Evolutionary conservation across 2,888 invertebrate species (phyloP), one percentile per base, ranked within the genome.

Genomic region (Zootermopsis nevadensis): DNA sequence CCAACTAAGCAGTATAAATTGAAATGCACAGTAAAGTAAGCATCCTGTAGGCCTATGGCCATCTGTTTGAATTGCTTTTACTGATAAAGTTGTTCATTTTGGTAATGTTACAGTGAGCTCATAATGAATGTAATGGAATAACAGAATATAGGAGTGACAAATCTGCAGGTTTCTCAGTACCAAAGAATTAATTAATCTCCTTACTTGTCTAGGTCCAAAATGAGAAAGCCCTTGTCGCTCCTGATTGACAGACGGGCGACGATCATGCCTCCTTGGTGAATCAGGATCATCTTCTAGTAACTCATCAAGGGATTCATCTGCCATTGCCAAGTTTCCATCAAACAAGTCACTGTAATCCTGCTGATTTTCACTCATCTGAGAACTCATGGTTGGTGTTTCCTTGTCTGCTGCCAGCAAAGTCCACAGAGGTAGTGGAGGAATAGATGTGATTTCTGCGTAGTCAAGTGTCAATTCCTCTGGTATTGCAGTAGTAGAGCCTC

Each of bases 341-440:
- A 99, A 99, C 81, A 99, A 91, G 87, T 97, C 96, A 87, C 97
- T 96, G 88, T 99, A 99, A 89, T 97, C 97, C 84, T 87, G 86
- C 66, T 90, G 89, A 72, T 90, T 89, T 48, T 90, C 90, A 77
- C 86, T 88, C 48, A 87, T 87, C 48, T 89, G 89, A 24, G 86
- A 87, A 38, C 87, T 87, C 2, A 87, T 86, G 24, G 88, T 89
- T 84, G 92, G 91, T 0, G 93, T 90, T n/a, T 97, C 97, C 87
- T 95, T 95, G 88, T 99, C 99, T 0, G 99, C 99, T 48, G 97
- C 96, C 12, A 99, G 91, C 1, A 99, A 91, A 3, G 98, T 98
- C 96, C 98, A 99, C 31, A 99, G 90, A 0, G 99, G 99, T 81
- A 99, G 90, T 0, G 99, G 99, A 0, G 99, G 98, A 86, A 99